These are phyloP conservation scores for Pyrrhia umbra DNA, from an alignment of 2,888 invertebrate genomes.

Conservation along the genomic window DNA sequence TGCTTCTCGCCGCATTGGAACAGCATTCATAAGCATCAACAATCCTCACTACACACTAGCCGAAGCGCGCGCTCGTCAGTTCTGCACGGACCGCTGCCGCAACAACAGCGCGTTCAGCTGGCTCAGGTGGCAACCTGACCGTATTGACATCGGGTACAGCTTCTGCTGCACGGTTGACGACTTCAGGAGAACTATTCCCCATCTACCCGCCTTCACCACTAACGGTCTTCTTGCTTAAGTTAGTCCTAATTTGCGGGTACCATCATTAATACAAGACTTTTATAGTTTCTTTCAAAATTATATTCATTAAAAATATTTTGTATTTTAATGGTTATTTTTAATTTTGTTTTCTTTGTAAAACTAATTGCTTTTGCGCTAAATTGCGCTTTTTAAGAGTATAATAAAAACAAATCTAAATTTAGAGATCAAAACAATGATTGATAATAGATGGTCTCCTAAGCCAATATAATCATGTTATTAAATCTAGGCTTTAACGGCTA, in stretches of 20 bases:
- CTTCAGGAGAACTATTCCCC: conserved; percentile 87
- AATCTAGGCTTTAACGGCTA: too few relatives aligned
- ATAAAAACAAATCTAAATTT: too few relatives aligned
- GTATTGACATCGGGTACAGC: conserved; percentile 89
- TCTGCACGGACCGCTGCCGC: conserved; percentile 89
- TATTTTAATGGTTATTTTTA: too few relatives aligned
- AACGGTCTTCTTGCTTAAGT: conserved; percentile 76
- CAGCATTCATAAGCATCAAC: conserved; percentile 91
- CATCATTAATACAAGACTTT: neutral
- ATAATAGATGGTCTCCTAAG: too few relatives aligned
- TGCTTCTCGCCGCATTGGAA: conserved; percentile 82
- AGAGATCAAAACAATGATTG: too few relatives aligned
- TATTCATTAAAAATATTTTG: neutral
- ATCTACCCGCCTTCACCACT: conserved; percentile 89
- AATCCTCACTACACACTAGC: conserved; percentile 89
- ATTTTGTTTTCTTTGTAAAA: too few relatives aligned
- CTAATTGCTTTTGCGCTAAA: too few relatives aligned
- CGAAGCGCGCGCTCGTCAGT: conserved; percentile 79
- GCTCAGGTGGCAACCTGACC: conserved; percentile 89
- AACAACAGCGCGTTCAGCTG: conserved; percentile 90
- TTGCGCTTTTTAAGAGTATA: too few relatives aligned
- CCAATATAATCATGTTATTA: too few relatives aligned
- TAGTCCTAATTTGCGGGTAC: neutral
- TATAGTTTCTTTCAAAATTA: neutral
- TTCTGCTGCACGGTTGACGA: conserved; percentile 91